phyloP scores from a whole-genome alignment of 1,140 invertebrate genomes.

The Eriosoma lanigerum region DNA sequence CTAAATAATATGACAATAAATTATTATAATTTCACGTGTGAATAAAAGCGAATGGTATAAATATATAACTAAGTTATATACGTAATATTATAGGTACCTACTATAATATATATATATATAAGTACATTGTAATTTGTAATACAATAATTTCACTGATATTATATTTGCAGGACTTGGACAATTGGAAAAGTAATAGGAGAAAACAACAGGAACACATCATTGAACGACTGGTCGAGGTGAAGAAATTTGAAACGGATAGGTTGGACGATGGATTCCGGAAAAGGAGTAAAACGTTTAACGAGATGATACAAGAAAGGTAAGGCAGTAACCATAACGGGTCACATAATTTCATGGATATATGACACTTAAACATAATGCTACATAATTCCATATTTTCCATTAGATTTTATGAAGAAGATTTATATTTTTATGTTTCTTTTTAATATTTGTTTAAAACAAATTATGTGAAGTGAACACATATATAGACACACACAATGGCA shows the following conservation, averaged over 20 bases:
- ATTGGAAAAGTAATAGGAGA: slow-evolving; percentile 88
- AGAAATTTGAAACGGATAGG: slow-evolving; percentile 78
- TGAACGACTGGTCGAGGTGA: slow-evolving; percentile 83
- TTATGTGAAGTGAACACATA: no score
- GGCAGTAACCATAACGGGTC: slow-evolving; percentile 54
- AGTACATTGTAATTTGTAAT: no score
- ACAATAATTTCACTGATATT: background rate
- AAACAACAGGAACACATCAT: slow-evolving; percentile 88
- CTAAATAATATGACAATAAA: no score
- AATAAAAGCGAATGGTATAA: no score
- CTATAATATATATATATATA: no score
- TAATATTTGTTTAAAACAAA: background rate
- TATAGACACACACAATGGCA: no score
- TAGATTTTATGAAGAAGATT: background rate
- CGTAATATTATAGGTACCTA: no score
- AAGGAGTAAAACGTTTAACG: slow-evolving; percentile 88
- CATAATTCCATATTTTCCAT: slow-evolving; percentile 2
- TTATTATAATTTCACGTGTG: background rate
- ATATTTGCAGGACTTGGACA: slow-evolving; percentile 77
- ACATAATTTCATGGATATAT: background rate
- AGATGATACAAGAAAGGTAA: slow-evolving; percentile 89
- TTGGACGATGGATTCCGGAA: slow-evolving; percentile 67
- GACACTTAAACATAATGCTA: background rate
- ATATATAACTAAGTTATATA: no score
- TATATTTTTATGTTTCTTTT: background rate